Evolutionary conservation across 2,888 invertebrate genomes (phyloP), one percentile per base, ranked within the genome.

Genomic region (Heliconius ethilla): DNA sequence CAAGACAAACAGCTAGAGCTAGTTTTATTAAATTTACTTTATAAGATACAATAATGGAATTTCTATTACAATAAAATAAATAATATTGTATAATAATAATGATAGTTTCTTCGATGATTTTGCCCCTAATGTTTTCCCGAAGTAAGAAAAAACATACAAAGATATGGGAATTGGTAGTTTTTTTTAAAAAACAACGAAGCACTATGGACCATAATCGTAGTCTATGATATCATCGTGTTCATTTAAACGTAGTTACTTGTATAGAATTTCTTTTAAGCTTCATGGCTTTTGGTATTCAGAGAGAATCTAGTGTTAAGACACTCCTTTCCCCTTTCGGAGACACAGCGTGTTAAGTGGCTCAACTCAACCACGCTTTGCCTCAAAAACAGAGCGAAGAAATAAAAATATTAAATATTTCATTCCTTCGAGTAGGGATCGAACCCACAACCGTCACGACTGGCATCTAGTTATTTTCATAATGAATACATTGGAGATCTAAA

Each of bases 401-500:
- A 7, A 51, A 51, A 51, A 51, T 22, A 5, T 51, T 51, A 22
- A 51, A 51, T 51, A 51, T 51, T 51, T 51, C 22, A 6, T 51
- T 51, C 18, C 3, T 7, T 22, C 51, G 3, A 51, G 22, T 3
- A 51, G 22, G 18, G 22, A 7, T 22, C 7, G 51, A 51, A 51
- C 7, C 22, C 7, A 7, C 22, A 51, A 51, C 51, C 51, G 22
- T 22, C 51, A 51, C 22, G 7, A 1, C 7, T 51, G 7, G 51
- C 51, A 22, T 9, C 51, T 59, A 59, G 59, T n/a, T 59, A n/a
- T 59, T n/a, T 3, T 72, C 9, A n/a, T 15, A 72, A n/a, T 33
- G 25, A 72, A 59, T 33, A 72, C 9, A 37, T 59, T n/a, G 59
- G 59, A 72, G 72, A 72, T 72, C 55, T 59, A 70, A n/a, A n/a